Conservation (phyloP, 2,113 vertebrate species). For the Zonotrichia leucophrys region DNA sequence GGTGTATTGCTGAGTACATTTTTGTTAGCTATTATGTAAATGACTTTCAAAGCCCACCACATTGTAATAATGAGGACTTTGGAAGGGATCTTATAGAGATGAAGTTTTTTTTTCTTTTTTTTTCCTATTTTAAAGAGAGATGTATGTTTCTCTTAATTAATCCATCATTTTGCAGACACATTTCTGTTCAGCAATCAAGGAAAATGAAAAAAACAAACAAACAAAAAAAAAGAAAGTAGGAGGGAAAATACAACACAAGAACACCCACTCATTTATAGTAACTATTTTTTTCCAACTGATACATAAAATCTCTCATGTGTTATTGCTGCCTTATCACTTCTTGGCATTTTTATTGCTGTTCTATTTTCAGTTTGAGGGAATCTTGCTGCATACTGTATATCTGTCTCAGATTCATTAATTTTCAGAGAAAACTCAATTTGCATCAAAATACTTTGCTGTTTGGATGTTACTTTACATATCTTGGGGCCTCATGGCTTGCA, state of each 20-base stretch:
- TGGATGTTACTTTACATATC: constrained; percentile 44
- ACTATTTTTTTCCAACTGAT: constrained; percentile 23
- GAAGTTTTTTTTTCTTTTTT: neutral
- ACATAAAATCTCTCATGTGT: constrained; percentile 57
- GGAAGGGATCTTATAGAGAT: constrained; percentile 37
- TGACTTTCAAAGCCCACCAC: constrained; percentile 72
- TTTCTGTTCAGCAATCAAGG: constrained; percentile 63
- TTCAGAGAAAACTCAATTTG: constrained; percentile 64
- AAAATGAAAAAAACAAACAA: constrained; percentile 59
- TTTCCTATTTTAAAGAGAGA: neutral
- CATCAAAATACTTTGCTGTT: constrained; percentile 28
- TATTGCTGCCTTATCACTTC: constrained; percentile 63
- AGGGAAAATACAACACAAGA: constrained; percentile 13
- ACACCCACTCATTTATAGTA: constrained; percentile 48
- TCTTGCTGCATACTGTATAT: constrained; percentile 46
- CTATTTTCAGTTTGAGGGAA: constrained; percentile 65
- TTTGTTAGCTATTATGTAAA: constrained; percentile 80
- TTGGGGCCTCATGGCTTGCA: neutral
- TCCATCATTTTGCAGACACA: constrained; percentile 38
- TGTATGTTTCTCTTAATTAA: constrained; percentile 65
- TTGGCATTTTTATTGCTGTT: constrained; percentile 71
- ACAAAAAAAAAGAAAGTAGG: neutral
- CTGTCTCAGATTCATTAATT: constrained; percentile 67
- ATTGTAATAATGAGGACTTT: constrained; percentile 63
- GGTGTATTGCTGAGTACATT: constrained; percentile 70